Conservation (phyloP, 2,113 vertebrate species). For the Ceyx margarethae region DNA sequence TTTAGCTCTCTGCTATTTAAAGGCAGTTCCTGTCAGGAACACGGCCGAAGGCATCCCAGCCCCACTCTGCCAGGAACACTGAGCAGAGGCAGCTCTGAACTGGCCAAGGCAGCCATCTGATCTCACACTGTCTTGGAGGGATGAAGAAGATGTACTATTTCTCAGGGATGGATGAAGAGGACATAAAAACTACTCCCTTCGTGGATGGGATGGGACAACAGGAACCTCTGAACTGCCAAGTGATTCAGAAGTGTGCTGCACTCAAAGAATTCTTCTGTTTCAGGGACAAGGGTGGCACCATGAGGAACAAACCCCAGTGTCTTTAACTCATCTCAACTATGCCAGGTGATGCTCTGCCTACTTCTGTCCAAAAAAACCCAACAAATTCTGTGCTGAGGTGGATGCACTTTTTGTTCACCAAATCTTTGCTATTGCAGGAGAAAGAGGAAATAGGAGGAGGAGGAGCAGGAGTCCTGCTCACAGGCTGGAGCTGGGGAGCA, state of each 20-base stretch:
- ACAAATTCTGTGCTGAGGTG: background rate
- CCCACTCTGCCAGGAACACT: background rate
- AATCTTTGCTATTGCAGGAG: background rate
- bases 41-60: background rate
- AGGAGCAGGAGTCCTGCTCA: background rate
- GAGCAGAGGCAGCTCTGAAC: background rate
- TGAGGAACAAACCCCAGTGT: background rate
- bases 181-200: background rate
- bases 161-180: background rate
- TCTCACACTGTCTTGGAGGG: background rate
- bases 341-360: background rate
- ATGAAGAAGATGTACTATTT: background rate
- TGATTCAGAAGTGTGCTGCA: background rate
- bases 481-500: background rate
- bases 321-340: background rate
- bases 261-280: background rate
- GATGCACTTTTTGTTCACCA: background rate
- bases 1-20: background rate
- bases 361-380: rapidly evolving
- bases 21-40: background rate
- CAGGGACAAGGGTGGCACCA: background rate
- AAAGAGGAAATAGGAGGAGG: background rate
- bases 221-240: background rate
- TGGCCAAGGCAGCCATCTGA: background rate
- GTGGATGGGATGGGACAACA: background rate